Conservation (phyloP, 2,113 vertebrate species). For the Trachemys scripta region DNA sequence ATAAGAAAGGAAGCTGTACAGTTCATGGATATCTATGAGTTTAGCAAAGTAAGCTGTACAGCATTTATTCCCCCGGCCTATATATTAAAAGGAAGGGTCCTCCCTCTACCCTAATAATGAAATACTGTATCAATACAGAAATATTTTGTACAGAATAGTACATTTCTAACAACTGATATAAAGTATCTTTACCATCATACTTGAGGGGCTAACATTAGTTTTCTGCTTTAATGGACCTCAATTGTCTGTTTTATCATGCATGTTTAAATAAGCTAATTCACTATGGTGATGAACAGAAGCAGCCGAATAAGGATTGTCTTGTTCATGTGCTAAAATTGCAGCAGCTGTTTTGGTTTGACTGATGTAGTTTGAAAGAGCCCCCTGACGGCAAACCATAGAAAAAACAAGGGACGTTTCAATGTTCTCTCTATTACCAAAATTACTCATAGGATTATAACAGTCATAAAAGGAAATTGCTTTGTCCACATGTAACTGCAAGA, state of each 20-base stretch:
- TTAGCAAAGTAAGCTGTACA: slow-evolving; percentile 41
- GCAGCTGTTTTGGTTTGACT: slow-evolving; percentile 55
- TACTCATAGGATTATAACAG: slow-evolving; percentile 10
- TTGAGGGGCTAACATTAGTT: background rate
- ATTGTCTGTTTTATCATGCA: background rate
- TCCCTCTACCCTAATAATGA: background rate
- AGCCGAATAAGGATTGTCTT: slow-evolving; percentile 39
- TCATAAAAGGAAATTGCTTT: slow-evolving; percentile 42
- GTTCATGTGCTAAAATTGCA: slow-evolving; percentile 43
- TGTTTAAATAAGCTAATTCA: slow-evolving; percentile 30
- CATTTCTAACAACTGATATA: slow-evolving; percentile 7
- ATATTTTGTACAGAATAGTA: background rate
- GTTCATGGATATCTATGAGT: slow-evolving; percentile 59
- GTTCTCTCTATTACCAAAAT: slow-evolving; percentile 36
- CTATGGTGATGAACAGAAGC: slow-evolving; percentile 4
- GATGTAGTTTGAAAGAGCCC: slow-evolving; percentile 47
- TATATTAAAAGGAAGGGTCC: background rate
- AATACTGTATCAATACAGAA: background rate
- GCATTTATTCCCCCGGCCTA: background rate
- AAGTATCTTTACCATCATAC: background rate
- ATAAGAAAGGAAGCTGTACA: slow-evolving; percentile 64
- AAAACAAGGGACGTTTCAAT: slow-evolving; percentile 22
- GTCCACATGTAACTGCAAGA: background rate
- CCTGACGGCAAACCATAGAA: slow-evolving; percentile 5
- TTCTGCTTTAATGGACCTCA: background rate